Percentiles rank a stretch among this genome's conserved stretches.
Evolutionary conservation across 2,113 vertebrate species (phyloP).

Genomic region (Benitochromis conjunctus): DNA sequence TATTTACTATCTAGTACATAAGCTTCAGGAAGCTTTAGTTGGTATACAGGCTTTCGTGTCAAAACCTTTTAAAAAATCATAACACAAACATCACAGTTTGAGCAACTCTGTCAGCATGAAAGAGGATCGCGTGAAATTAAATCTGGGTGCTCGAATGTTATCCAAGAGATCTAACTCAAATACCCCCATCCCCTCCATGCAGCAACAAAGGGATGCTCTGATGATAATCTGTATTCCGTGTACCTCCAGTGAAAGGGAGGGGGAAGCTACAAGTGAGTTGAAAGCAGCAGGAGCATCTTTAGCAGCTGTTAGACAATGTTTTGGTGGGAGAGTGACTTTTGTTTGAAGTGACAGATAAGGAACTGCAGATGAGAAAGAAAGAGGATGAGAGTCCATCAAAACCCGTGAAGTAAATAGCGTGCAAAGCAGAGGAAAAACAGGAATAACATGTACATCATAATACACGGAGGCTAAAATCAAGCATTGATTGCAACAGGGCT

Average conservation of each 20-base stretch:
- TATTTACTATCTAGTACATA: not conserved
- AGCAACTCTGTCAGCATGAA: constrained; percentile 50
- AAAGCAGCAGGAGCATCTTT: constrained; percentile 51
- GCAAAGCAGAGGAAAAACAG: constrained; percentile 48
- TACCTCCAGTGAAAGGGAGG: constrained; percentile 44
- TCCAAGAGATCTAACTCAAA: constrained; percentile 72
- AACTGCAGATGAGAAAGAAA: constrained; percentile 28
- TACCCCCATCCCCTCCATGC: constrained; percentile 68
- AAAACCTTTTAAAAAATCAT: constrained; percentile 31
- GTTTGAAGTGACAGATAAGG: constrained; percentile 67
- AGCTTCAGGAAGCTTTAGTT: not conserved
- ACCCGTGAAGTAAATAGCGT: constrained; percentile 45
- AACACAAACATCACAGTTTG: constrained; percentile 26
- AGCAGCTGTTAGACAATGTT: constrained; percentile 49
- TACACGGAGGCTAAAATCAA: constrained; percentile 3
- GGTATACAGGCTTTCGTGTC: not conserved
- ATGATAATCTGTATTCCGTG: constrained; percentile 72
- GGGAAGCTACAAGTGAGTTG: constrained; percentile 19
- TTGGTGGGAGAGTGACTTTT: constrained; percentile 37
- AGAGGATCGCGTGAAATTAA: constrained; percentile 54
- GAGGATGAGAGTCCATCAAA: constrained; percentile 30
- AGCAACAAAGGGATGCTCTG: constrained; percentile 67
- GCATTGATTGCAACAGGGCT: not conserved
- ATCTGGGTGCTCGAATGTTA: constrained; percentile 63
- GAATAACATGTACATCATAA: not conserved